phyloP scores from a whole-genome alignment of 2,797 vertebrate genomes.

The Loris lydekkerianus region DNA sequence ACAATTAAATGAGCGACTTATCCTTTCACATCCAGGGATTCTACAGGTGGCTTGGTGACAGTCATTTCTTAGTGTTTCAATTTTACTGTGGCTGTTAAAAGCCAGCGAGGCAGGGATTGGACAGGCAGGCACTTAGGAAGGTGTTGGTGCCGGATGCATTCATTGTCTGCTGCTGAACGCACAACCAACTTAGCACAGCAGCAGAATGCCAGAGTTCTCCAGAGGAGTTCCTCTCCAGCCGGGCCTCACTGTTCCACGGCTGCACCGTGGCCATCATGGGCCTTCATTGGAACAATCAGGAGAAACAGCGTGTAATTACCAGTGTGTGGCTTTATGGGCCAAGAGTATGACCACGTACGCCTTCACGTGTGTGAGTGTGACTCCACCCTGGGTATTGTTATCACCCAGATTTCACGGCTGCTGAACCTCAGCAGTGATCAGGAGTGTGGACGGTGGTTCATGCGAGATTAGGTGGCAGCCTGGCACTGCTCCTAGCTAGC shows the following conservation, averaged over 20 bases:
- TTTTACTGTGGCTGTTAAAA: conserved; percentile 52
- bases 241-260: background rate
- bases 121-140: conserved; percentile 48
- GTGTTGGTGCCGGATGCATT: background rate
- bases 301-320: background rate
- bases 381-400: background rate
- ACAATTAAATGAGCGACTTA: conserved; percentile 56
- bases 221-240: conserved; percentile 61
- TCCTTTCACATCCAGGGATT: conserved; percentile 62
- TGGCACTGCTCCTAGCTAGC: background rate
- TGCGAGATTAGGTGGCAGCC: background rate
- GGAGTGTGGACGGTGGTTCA: background rate
- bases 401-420: background rate
- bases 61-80: conserved; percentile 59
- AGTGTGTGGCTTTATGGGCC: background rate
- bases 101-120: conserved; percentile 57
- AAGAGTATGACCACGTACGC: background rate
- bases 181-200: conserved; percentile 46
- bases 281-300: background rate
- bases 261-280: background rate
- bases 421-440: background rate
- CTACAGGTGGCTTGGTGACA: conserved; percentile 26
- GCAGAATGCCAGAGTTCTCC: conserved; percentile 43
- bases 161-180: conserved; percentile 53
- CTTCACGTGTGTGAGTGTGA: background rate